A percentile compares a stretch with the other conserved stretches of the same genome.
Conservation (phyloP, 30 jellyfish, hydroid and myxozoan genomes). For the Hydra vulgaris region DNA sequence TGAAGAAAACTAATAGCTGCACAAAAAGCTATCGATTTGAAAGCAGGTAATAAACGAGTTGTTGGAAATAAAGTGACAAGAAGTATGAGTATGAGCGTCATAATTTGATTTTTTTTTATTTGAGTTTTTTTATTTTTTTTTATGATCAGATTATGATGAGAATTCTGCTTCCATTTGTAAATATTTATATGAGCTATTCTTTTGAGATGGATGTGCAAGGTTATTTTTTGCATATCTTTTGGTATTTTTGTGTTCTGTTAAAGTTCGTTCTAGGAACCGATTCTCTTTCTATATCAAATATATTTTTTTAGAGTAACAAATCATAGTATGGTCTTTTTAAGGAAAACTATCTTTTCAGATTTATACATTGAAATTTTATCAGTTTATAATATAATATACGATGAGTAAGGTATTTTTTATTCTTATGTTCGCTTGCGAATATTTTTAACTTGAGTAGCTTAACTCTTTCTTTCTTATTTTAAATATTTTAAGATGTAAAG, state of each 20-base stretch:
- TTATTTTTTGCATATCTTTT: neutral
- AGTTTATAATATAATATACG: no score
- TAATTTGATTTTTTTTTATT: constrained; percentile 34
- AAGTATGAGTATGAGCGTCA: constrained; percentile 76
- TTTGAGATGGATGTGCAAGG: neutral
- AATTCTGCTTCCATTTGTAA: neutral
- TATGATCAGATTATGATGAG: neutral
- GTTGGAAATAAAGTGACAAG: constrained; percentile 77
- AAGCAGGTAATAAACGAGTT: constrained; percentile 28
- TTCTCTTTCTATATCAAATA: no score
- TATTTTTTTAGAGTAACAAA: no score
- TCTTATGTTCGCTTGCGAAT: neutral
- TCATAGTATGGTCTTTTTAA: no score
- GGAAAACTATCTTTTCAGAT: no score
- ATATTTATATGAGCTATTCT: neutral
- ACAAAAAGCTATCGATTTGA: constrained; percentile 8
- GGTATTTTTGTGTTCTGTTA: neutral
- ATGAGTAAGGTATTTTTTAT: neutral
- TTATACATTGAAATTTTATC: no score
- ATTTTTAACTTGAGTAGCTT: neutral
- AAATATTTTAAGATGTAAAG: neutral
- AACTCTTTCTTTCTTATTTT: neutral
- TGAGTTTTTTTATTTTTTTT: neutral
- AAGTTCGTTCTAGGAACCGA: neutral
- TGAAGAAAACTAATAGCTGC: constrained; percentile 29